Percentiles rank a stretch among this genome's conserved stretches.
Evolutionary conservation across 2,797 vertebrate genomes (phyloP).

Genomic region (Hippopotamyrus pictus): DNA sequence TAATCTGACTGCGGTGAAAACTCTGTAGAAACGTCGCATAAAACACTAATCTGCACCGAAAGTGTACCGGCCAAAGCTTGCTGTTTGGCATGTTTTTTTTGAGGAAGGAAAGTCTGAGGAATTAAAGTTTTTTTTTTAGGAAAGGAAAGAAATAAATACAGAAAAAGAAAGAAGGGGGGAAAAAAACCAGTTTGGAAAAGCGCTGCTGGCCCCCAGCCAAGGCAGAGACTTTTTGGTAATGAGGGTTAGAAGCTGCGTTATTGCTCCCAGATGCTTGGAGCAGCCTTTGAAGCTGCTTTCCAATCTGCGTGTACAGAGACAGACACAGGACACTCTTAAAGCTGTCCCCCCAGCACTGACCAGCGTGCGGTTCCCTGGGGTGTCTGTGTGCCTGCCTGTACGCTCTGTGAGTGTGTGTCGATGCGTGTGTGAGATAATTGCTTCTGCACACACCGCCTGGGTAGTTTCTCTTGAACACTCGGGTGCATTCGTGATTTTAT

Average conservation of each 20-base stretch:
- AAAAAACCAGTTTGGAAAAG: conserved; percentile 61
- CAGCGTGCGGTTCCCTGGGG: neutral
- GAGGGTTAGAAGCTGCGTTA: conserved; percentile 69
- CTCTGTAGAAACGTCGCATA: neutral
- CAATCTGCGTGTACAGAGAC: conserved; percentile 47
- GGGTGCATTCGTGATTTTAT: neutral
- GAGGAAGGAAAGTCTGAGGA: conserved; percentile 18
- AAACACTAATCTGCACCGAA: neutral
- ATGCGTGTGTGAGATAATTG: neutral
- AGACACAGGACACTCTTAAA: conserved; percentile 10
- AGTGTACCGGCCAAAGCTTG: neutral
- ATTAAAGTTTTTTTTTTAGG: conserved; percentile 19
- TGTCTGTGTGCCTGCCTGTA: neutral
- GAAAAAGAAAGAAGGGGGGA: conserved; percentile 26
- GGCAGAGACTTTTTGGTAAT: conserved; percentile 70
- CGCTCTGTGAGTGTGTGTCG: neutral
- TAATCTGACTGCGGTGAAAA: neutral
- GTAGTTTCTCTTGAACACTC: neutral
- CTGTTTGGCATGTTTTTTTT: neutral
- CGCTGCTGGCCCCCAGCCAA: conserved; percentile 68
- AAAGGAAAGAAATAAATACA: conserved; percentile 30
- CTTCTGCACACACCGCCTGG: neutral
- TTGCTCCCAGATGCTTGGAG: conserved; percentile 70
- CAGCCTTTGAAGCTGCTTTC: conserved; percentile 66
- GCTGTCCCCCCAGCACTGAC: neutral